Base-by-base conservation (phyloP, 2,888 invertebrate genomes). In the Leptopilina myrica region DNA sequence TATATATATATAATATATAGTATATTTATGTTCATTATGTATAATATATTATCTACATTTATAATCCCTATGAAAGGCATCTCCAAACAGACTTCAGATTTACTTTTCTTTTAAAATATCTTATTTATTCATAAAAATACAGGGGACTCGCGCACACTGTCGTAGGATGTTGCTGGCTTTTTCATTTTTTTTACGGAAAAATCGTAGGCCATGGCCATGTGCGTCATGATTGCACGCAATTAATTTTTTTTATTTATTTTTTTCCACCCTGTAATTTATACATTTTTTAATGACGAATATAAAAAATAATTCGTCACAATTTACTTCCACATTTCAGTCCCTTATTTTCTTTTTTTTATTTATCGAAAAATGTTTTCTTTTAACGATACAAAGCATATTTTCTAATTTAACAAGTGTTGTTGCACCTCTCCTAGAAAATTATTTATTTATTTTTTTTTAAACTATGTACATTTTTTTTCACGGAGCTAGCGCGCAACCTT, bases 61-160 rank as follows among this genome's bases (percentile, higher is more conserved):
- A 91, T 91, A 91, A 91, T 91, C 91, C 91, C 91, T 91, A 91
- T 91, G 87, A 91, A 91, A 91, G 91, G 91, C 91, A 91, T 91
- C 91, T 91, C 91, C 91, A 91, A 90, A 90, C 91, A 91, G 91
- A 91, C 91, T 91, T 91, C 90, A 91, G 90, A 91, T 91, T 91
- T 90, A 89, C 88, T 89, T 90, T 87, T 88, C 86, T 86, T 88
- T 91, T 90, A 90, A 91, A 91, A 91, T 91, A 91, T 91, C 89
- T 90, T 91, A 91, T 91, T 91, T 91, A 91, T 91, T 91, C 91
- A 91, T 91, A 91, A 91, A 91, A 91, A 91, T 91, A 91, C 91
- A 90, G 88, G 89, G 86, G 86, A 78, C 82, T 83, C 81, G 77
- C 83, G 85, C 86, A 85, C 84, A 83, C 84, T 83, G 81, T 84